Evolutionary conservation across 2,888 invertebrate species (phyloP).

Genomic region (Lysandra coridon): DNA sequence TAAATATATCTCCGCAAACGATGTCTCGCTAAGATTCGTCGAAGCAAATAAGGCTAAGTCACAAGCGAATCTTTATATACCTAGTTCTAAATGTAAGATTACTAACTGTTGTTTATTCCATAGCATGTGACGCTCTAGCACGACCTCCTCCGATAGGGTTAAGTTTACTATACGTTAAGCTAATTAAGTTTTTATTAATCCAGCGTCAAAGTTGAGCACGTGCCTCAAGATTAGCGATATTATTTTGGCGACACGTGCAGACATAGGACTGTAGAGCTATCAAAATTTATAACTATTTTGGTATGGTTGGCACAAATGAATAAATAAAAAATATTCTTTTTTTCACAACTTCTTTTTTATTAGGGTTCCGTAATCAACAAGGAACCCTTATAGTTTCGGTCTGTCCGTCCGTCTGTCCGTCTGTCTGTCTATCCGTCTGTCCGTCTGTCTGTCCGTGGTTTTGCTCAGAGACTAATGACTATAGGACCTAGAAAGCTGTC

Average conservation of each 20-base stretch:
- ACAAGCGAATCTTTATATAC: not conserved
- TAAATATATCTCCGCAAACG: not conserved
- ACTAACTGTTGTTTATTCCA: not conserved
- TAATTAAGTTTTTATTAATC: not conserved
- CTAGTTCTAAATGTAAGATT: not conserved
- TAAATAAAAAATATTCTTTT: no score
- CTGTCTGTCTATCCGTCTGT: no score
- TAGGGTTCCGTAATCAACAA: no score
- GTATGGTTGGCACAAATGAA: no score
- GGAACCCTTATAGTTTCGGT: no score
- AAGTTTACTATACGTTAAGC: not conserved
- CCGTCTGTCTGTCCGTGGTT: no score
- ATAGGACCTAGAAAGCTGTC: no score
- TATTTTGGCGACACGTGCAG: not conserved
- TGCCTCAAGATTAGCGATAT: not conserved
- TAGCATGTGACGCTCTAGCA: not conserved
- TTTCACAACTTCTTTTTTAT: no score
- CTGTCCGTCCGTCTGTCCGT: no score
- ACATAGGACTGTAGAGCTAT: no score
- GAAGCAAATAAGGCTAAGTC: not conserved
- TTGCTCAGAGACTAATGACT: no score
- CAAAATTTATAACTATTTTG: no score
- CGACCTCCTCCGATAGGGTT: not conserved
- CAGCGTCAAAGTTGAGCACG: not conserved
- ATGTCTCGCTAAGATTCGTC: not conserved